Evolutionary conservation across 2,888 invertebrate genomes (phyloP).

Genomic region (Theretra japonica): DNA sequence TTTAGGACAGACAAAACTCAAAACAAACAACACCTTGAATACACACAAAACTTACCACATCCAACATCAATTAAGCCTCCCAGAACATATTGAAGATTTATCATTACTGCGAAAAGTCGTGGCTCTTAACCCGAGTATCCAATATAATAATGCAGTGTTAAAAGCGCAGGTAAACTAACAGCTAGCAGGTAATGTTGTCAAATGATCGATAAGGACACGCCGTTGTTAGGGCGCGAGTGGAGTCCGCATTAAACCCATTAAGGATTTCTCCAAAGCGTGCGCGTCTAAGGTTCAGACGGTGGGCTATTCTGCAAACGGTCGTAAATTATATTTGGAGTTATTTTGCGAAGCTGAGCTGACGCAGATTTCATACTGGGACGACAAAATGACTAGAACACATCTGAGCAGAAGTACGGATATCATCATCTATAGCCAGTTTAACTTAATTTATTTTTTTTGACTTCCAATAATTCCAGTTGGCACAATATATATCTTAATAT

Average conservation of each 20-base stretch:
- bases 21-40: background rate
- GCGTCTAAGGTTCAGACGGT: slow-evolving; percentile 42
- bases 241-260: slow-evolving; percentile 46
- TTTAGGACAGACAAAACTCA: background rate
- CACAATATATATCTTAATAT: too few species aligned
- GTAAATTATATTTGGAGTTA: too few species aligned
- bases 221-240: slow-evolving; percentile 30
- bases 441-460: too few species aligned
- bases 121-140: slow-evolving; percentile 19
- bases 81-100: slow-evolving; percentile 12
- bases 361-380: too few species aligned
- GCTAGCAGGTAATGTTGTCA: slow-evolving; percentile 35
- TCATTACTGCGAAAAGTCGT: slow-evolving; percentile 22
- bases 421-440: too few species aligned
- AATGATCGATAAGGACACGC: slow-evolving; percentile 38
- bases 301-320: slow-evolving; percentile 41
- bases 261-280: slow-evolving; percentile 43
- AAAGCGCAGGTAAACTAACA: slow-evolving; percentile 18
- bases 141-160: slow-evolving; percentile 28
- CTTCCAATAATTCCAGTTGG: too few species aligned
- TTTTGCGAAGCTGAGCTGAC: too few species aligned
- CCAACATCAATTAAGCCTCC: background rate
- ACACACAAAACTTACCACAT: background rate
- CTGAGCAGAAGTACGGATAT: too few species aligned
- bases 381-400: too few species aligned